Percentiles rank a stretch among this genome's conserved stretches.
phyloP scores from a whole-genome alignment of 2,888 invertebrate genomes.

The Limnephilus lunatus region DNA sequence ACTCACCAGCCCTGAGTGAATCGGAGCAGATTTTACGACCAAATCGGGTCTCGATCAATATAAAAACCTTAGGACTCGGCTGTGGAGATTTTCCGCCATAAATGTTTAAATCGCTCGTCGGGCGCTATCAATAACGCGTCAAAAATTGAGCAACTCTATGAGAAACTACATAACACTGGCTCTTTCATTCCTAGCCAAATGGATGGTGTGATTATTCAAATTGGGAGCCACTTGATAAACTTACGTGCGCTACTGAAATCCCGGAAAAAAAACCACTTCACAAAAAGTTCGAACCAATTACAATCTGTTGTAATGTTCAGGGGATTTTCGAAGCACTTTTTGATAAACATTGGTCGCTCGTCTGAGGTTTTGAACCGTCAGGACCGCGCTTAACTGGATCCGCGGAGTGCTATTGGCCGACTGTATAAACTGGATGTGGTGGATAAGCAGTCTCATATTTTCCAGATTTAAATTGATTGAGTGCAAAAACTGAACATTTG shows the following conservation, averaged over 20 bases:
- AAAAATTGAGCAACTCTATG: constrained; percentile 44
- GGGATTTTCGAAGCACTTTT: background rate
- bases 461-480: constrained; percentile 48
- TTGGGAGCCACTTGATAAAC: constrained; percentile 41
- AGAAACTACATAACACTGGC: constrained; percentile 28
- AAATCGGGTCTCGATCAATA: constrained; percentile 25
- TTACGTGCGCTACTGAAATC: background rate
- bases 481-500: constrained; percentile 32
- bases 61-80: constrained; percentile 20
- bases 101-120: constrained; percentile 47
- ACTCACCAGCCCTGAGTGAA: constrained; percentile 23
- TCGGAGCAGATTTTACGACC: constrained; percentile 37
- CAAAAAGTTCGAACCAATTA: background rate
- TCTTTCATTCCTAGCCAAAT: constrained; percentile 41
- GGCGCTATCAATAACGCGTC: constrained; percentile 54
- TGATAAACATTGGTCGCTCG: background rate
- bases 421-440: constrained; percentile 28
- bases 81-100: constrained; percentile 31
- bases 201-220: constrained; percentile 56
- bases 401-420: background rate
- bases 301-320: background rate
- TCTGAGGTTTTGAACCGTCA: background rate
- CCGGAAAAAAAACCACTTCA: background rate
- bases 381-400: background rate
- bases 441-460: constrained; percentile 42